These are phyloP conservation scores for Seira musarum DNA, from an alignment of 2,888 invertebrate species.

Conservation along the genomic window DNA sequence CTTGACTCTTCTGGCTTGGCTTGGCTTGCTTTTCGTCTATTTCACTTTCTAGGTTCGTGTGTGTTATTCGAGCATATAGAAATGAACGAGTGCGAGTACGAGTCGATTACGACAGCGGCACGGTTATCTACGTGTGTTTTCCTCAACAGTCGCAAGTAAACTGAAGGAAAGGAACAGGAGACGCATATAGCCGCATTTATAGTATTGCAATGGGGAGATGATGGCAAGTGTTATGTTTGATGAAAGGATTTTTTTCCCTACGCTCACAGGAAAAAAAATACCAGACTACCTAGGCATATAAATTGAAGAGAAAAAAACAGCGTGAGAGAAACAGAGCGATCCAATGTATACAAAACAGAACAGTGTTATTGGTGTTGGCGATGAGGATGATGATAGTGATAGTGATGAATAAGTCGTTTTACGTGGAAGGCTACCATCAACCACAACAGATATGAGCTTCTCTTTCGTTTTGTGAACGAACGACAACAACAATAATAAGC, in stretches of 20 bases:
- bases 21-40: background rate
- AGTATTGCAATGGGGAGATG: background rate
- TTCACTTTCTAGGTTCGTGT: background rate
- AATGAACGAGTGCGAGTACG: too few species aligned
- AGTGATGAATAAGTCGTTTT: background rate
- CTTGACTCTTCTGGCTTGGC: background rate
- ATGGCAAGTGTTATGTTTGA: conserved; percentile 2
- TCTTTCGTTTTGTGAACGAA: background rate
- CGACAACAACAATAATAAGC: background rate
- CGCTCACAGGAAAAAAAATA: background rate
- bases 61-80: too few species aligned
- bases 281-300: background rate
- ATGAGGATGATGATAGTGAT: background rate
- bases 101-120: too few species aligned
- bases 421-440: background rate
- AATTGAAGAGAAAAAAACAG: too few species aligned
- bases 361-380: too few species aligned
- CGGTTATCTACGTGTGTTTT: conserved; percentile 27
- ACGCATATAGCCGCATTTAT: background rate
- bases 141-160: conserved; percentile 42
- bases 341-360: background rate
- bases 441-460: background rate
- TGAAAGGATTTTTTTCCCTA: background rate
- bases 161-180: conserved; percentile 24
- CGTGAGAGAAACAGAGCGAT: background rate